Base-by-base conservation (phyloP, 2,113 vertebrate species). In the Sander lucioperca region DNA sequence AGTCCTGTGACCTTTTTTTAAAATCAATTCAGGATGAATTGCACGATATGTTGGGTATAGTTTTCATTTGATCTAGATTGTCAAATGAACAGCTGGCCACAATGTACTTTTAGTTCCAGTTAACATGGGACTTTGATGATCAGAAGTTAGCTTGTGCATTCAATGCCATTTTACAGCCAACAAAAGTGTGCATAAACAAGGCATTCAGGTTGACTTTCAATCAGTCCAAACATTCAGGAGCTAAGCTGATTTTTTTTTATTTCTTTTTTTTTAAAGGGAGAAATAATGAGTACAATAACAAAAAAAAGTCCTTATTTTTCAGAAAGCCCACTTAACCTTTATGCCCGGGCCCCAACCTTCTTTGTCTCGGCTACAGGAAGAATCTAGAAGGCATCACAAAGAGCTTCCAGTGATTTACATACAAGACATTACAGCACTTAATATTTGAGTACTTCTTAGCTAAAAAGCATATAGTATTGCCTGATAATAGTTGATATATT, bases 21-120 rank as follows among this genome's bases (percentile, higher is more conserved):
- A 19, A 56, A 72, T 43, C 9, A 7, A 16, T 63, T 27, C 58
- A 73, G 36, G 48, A 39, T 30, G 30, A 48, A 70, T 30, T 33
- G 33, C 18, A 16, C 12, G 50, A 43, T 51, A 13, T 50, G 18
- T 2, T 50, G 5, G 15, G n/a, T 62, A 13, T 39, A 6, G 18
- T 76, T 82, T 71, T 14, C 13, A 62, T 74, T 23, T 27, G 1
- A 74, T 74, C 47, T n/a, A 1, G 7, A 69, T 12, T 21, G 36
- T 27, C 11, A 33, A 58, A 48, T 53, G 8, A 69, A 51, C 33
- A 70, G 21, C 39, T 51, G 45, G 36, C 23, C 18, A 12, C 18
- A 5, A 0, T 39, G 30, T 6, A 58, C 27, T 50, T 4, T 39
- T 23, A 0, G 5, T 47, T 30, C 48, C 16, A 25, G 23, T 16